Evolutionary conservation across 1,140 invertebrate genomes (phyloP).

Genomic region (Hycleus cichorii): DNA sequence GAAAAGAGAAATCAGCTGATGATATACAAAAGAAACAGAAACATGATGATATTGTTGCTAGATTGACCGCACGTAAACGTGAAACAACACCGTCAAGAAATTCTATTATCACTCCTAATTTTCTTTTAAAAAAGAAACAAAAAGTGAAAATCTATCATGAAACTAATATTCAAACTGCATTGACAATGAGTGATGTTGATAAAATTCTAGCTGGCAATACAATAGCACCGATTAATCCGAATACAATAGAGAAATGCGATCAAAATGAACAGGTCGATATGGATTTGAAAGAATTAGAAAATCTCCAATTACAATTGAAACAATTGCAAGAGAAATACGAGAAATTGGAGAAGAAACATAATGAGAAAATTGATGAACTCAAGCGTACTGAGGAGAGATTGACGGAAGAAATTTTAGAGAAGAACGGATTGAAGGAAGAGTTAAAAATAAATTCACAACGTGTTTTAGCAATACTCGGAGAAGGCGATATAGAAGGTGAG

Average conservation of each 20-base stretch:
- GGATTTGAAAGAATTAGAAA: slow-evolving; percentile 52
- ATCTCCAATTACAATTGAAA: slow-evolving; percentile 50
- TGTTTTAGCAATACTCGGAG: slow-evolving; percentile 60
- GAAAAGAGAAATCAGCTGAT: slow-evolving; percentile 47
- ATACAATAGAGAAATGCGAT: slow-evolving; percentile 33
- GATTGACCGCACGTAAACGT: slow-evolving; percentile 30
- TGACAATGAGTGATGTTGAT: slow-evolving; percentile 62
- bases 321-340: slow-evolving; percentile 38
- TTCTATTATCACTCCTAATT: neutral
- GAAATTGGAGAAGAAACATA: slow-evolving; percentile 31
- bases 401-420: slow-evolving; percentile 58
- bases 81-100: slow-evolving; percentile 40
- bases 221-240: slow-evolving; percentile 37
- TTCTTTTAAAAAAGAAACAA: slow-evolving; percentile 41
- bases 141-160: slow-evolving; percentile 73
- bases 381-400: slow-evolving; percentile 47
- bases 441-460: slow-evolving; percentile 62
- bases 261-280: slow-evolving; percentile 62
- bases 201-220: slow-evolving; percentile 56
- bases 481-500: slow-evolving; percentile 20
- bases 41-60: slow-evolving; percentile 41
- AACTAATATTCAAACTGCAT: slow-evolving; percentile 62
- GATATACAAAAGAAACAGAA: slow-evolving; percentile 34
- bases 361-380: slow-evolving; percentile 43
- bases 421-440: slow-evolving; percentile 62